These are phyloP conservation scores for Trachelipus rathkii DNA, from an alignment of 1,140 invertebrate species.

Conservation along the genomic window DNA sequence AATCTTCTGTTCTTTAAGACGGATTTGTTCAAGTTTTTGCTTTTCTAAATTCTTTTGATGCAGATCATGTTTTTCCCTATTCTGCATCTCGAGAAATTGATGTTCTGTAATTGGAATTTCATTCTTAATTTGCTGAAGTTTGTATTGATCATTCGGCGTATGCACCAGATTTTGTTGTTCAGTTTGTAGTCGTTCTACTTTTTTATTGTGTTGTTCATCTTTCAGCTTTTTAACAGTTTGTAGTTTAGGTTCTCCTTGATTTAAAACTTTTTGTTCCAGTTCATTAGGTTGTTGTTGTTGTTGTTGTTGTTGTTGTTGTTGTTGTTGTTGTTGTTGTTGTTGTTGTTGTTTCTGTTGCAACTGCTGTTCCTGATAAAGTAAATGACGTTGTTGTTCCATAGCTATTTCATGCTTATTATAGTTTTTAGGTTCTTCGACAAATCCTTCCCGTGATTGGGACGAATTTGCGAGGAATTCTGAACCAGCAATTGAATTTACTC, in stretches of 20 bases:
- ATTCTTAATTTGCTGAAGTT: neutral
- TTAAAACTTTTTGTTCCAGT: conserved; percentile 18
- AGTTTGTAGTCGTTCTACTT: no score
- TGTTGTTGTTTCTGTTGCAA: neutral
- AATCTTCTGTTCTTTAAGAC: conserved; percentile 1
- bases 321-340: no score
- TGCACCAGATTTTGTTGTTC: no score
- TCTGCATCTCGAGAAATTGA: neutral
- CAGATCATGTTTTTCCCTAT: neutral
- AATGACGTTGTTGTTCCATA: conserved; percentile 16
- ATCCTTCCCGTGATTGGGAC: no score
- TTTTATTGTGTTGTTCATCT: no score
- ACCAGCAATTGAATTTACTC: conserved; percentile 30
- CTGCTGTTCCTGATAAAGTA: neutral
- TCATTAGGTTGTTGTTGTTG: no score
- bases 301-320: neutral
- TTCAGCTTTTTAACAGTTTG: neutral
- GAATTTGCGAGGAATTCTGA: neutral
- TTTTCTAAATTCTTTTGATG: neutral
- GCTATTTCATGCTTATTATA: neutral
- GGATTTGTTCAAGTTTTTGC: neutral
- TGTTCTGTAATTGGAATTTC: no score
- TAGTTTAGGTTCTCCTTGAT: conserved; percentile 28
- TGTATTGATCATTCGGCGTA: no score
- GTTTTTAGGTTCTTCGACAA: no score